Conservation (phyloP, 2,888 invertebrate genomes). For the Agrilus cyanescens region DNA sequence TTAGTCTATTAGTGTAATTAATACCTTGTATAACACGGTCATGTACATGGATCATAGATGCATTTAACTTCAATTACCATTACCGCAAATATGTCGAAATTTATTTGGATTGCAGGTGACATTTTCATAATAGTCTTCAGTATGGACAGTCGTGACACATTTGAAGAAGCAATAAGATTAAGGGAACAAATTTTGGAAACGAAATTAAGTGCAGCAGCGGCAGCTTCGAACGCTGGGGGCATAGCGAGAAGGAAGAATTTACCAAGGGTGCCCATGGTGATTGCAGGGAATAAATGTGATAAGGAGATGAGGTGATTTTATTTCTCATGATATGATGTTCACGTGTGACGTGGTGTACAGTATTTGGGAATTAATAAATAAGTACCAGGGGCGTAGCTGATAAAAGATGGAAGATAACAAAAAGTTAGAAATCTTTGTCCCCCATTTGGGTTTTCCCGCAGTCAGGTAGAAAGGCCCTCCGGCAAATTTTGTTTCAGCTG, state of each 20-base stretch:
- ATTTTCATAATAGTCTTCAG: conserved; percentile 69
- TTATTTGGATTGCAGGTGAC: conserved; percentile 26
- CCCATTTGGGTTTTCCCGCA: too few species aligned
- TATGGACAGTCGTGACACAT: conserved; percentile 74
- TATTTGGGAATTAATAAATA: too few species aligned
- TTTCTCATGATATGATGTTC: too few species aligned
- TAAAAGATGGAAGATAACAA: too few species aligned
- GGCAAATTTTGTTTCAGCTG: too few species aligned
- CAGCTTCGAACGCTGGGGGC: conserved; percentile 41
- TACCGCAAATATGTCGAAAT: neutral
- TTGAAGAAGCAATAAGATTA: conserved; percentile 70
- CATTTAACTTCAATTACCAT: neutral
- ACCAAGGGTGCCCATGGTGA: conserved; percentile 71
- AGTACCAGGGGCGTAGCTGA: too few species aligned
- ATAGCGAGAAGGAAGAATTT: conserved; percentile 44
- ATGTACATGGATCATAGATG: too few species aligned
- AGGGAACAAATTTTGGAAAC: conserved; percentile 74
- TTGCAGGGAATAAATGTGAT: conserved; percentile 82
- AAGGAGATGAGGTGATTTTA: conserved; percentile 58
- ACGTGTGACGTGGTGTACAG: too few species aligned
- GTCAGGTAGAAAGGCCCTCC: too few species aligned
- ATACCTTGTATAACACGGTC: too few species aligned
- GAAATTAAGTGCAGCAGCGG: conserved; percentile 58
- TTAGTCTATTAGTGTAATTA: too few species aligned
- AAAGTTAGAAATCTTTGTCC: too few species aligned